phyloP scores from a whole-genome alignment of 2,888 invertebrate species.

The Mimas tiliae region DNA sequence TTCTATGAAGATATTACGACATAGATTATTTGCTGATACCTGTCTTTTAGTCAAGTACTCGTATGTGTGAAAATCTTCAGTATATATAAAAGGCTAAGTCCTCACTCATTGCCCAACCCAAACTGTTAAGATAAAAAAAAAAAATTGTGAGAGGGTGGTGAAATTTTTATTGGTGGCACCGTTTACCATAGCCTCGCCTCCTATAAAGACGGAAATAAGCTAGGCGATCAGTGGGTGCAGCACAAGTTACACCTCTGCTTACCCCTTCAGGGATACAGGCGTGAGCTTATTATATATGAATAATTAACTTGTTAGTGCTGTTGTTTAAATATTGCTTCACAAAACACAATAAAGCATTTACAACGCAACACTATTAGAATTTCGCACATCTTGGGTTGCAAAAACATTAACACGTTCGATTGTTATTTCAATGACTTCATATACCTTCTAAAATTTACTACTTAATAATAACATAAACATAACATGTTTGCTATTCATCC shows the following conservation, averaged over 20 bases:
- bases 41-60: not conserved
- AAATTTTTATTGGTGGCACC: too few species aligned
- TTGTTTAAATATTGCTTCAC: slow-evolving; percentile 50
- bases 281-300: too few species aligned
- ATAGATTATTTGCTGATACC: not conserved
- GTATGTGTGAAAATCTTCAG: too few species aligned
- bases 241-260: too few species aligned
- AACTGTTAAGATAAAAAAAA: too few species aligned
- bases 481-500: not conserved
- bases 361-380: slow-evolving; percentile 43
- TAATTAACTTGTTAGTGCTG: slow-evolving; percentile 52
- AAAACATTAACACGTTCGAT: slow-evolving; percentile 42
- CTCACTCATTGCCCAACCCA: too few species aligned
- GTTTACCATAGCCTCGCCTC: too few species aligned
- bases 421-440: slow-evolving; percentile 39
- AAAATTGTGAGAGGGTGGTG: too few species aligned
- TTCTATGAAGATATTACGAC: not conserved
- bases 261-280: too few species aligned
- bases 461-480: slow-evolving; percentile 3
- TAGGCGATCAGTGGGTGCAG: too few species aligned
- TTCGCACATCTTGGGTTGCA: slow-evolving; percentile 49
- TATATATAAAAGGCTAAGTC: too few species aligned
- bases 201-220: too few species aligned
- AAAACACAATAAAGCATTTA: slow-evolving; percentile 40
- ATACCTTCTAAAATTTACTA: slow-evolving; percentile 11